These are phyloP conservation scores for Silurus lanzhouensis DNA, from an alignment of 2,797 vertebrate genomes.

Conservation along the genomic window DNA sequence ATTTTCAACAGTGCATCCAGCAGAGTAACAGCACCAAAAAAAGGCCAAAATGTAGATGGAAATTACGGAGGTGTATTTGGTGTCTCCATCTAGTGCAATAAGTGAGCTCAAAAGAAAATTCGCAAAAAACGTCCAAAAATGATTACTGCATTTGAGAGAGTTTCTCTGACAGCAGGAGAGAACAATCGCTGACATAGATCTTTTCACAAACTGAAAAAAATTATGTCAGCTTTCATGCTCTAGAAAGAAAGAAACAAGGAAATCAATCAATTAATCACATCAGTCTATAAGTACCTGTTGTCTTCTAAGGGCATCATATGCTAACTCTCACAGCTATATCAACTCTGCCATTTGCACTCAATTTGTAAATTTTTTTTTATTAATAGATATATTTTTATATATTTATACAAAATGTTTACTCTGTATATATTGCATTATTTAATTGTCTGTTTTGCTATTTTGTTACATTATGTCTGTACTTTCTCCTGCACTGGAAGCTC, in stretches of 20 bases:
- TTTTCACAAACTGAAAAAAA: background rate
- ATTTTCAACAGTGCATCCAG: background rate
- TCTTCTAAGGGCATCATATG: background rate
- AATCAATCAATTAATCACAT: background rate
- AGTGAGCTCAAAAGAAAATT: slow-evolving; percentile 3
- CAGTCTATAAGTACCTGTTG: background rate
- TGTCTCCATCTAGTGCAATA: background rate
- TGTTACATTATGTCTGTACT: too few species aligned
- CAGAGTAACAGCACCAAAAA: background rate
- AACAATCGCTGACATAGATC: background rate
- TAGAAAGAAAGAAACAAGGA: background rate
- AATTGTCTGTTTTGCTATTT: too few species aligned
- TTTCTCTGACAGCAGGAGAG: background rate
- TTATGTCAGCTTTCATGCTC: background rate
- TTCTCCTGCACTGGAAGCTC: too few species aligned
- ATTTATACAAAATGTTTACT: too few species aligned
- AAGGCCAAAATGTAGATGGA: too few species aligned
- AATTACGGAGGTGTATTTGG: background rate
- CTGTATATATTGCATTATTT: too few species aligned
- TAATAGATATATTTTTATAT: too few species aligned
- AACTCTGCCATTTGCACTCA: background rate
- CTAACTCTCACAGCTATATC: background rate
- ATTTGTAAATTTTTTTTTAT: too few species aligned
- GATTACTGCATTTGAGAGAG: background rate
- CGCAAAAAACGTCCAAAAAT: background rate